Evolutionary conservation across 2,113 vertebrate genomes (phyloP), one percentile per base, ranked within the genome.

Genomic region (Psilopsiagon aymara): DNA sequence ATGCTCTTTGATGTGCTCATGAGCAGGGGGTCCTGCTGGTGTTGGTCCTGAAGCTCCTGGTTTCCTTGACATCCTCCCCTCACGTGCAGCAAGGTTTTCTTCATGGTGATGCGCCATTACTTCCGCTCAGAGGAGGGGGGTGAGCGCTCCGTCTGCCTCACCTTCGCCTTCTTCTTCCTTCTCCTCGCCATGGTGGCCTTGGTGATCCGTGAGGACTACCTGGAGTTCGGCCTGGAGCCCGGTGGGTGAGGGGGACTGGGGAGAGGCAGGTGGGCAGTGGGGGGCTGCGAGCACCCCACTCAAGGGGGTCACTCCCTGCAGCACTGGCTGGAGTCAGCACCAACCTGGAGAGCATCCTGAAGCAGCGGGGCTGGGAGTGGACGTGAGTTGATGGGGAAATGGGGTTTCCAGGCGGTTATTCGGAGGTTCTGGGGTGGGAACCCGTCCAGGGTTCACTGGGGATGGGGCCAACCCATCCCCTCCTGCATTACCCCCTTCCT

Each of bases 141-240:
- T 0, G 99, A 99, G 97, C 98, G 99, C 71, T 99, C 99, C 0
- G 99, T 99, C 71, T 99, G 99, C 97, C 98, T 99, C 31, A 97
- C 98, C 87, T 99, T 99, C 4, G 99, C 99, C 86, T 98, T 99
- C 90, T 96, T 99, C 78, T 99, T 98, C 91, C 98, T 99, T 67
- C 98, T 99, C 3, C 96, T 99, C 24, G 99, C 99, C 94, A 99
- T 99, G 99, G 87, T 99, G 88, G 98, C 98, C 70, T 98, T 99
- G 88, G 98, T 99, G 55, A 97, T 99, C 53, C 97, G 97, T 0
- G 99, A 99, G 95, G 99, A 99, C 39, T 98, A 98, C 67, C 97
- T 99, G 81, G 99, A 99, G 97, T 99, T 99, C 6, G 99, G 99
- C 57, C 98, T 99, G 6, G 99, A 99, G 92, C 88, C 99, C 7